Conservation (phyloP, 2,888 invertebrate genomes). For the Aleiodes alternator region DNA sequence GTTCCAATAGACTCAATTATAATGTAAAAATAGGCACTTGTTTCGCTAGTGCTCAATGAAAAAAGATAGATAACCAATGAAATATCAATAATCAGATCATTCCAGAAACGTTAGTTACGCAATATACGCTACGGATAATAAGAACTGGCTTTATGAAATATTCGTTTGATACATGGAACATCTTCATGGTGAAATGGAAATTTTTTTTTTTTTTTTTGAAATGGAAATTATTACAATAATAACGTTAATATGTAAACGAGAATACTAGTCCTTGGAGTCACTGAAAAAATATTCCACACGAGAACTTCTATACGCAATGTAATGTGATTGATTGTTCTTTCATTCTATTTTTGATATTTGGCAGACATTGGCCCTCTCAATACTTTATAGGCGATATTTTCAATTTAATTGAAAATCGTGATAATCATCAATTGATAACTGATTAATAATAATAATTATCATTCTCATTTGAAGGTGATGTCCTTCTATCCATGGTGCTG, state of each 20-base stretch:
- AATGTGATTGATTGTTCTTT: slow-evolving; percentile 36
- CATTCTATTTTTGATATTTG: slow-evolving; percentile 64
- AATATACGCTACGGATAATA: slow-evolving; percentile 18
- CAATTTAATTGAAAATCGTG: too few species aligned
- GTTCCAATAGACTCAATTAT: too few species aligned
- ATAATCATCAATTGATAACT: too few species aligned
- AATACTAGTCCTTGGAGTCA: slow-evolving; percentile 23
- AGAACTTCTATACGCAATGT: slow-evolving; percentile 7
- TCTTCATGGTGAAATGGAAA: slow-evolving; percentile 10
- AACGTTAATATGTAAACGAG: slow-evolving; percentile 4
- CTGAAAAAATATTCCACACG: slow-evolving; percentile 2
- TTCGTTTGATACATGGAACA: slow-evolving; percentile 19
- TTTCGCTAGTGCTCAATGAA: not conserved
- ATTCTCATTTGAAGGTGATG: too few species aligned
- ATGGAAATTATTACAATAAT: slow-evolving; percentile 27
- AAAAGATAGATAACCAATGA: not conserved
- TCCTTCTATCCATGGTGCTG: too few species aligned
- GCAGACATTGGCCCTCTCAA: slow-evolving; percentile 87
- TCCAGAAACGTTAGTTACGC: slow-evolving; percentile 3
- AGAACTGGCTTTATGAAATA: slow-evolving; percentile 23
- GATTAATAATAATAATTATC: too few species aligned
- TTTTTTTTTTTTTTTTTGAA: too few species aligned
- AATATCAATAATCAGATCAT: slow-evolving; percentile 9
- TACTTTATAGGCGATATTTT: too few species aligned
- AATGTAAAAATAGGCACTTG: not conserved